Conservation (phyloP, 2,888 invertebrate species). For the Campoplex capitator region DNA sequence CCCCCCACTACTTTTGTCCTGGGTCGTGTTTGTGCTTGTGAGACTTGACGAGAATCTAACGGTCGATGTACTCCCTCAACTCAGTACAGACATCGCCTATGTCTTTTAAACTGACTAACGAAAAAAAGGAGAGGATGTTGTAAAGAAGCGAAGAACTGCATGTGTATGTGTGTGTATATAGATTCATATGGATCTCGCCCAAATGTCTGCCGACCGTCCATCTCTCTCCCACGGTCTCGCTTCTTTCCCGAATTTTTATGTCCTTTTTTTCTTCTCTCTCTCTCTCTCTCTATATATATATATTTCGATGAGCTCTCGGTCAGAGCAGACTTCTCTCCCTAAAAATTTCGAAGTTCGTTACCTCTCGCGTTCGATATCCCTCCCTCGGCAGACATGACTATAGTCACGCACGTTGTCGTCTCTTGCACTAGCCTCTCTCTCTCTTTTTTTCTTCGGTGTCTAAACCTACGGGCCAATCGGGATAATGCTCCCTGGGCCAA, state of each 20-base stretch:
- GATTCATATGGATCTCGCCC: conserved; percentile 28
- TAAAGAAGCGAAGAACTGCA: neutral
- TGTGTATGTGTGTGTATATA: too few species aligned
- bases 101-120: neutral
- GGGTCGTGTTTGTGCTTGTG: conserved; percentile 22
- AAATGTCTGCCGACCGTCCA: conserved; percentile 44
- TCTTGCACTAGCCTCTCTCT: conserved; percentile 24
- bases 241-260: neutral
- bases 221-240: conserved; percentile 19
- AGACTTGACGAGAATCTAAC: conserved; percentile 68
- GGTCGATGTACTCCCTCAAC: conserved; percentile 64
- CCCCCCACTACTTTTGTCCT: neutral
- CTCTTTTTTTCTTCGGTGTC: conserved; percentile 16
- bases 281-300: conserved; percentile 26
- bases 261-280: conserved; percentile 8
- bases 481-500: conserved; percentile 68
- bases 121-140: neutral
- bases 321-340: conserved; percentile 26
- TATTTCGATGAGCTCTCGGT: conserved; percentile 16
- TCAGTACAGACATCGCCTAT: neutral
- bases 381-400: conserved; percentile 50
- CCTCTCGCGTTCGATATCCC: conserved; percentile 63
- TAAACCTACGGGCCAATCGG: conserved; percentile 63
- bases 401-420: conserved; percentile 68
- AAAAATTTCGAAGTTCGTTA: conserved; percentile 59